Conservation (phyloP, 1,140 invertebrate genomes). For the Dendroctonus ponderosae region DNA sequence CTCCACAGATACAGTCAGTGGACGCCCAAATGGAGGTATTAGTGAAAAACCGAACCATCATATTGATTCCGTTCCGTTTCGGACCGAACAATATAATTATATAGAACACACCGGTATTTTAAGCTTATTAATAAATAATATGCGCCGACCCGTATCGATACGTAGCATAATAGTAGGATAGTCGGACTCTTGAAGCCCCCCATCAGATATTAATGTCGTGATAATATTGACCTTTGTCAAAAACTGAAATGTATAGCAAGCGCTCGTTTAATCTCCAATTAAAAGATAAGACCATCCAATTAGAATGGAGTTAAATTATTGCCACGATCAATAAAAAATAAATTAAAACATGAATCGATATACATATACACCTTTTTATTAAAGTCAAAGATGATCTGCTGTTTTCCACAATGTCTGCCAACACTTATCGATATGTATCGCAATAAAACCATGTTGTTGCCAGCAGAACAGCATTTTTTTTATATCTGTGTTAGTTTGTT, state of each 20-base stretch:
- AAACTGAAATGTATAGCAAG: constrained; percentile 31
- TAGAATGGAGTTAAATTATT: constrained; percentile 16
- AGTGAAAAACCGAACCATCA: too few relatives aligned
- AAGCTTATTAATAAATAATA: constrained; percentile 28
- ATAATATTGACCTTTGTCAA: constrained; percentile 34
- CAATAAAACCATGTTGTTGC: too few relatives aligned
- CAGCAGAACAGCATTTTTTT: too few relatives aligned
- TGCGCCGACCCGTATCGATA: constrained; percentile 8
- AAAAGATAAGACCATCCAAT: constrained; percentile 24
- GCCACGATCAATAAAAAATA: constrained; percentile 21
- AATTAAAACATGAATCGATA: constrained; percentile 15
- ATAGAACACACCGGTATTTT: constrained; percentile 19
- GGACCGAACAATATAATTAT: constrained; percentile 15
- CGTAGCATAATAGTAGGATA: constrained; percentile 29
- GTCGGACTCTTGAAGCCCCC: constrained; percentile 6
- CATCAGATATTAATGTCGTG: constrained; percentile 29
- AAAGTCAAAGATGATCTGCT: too few relatives aligned
- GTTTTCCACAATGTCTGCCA: too few relatives aligned
- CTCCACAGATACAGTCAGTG: too few relatives aligned
- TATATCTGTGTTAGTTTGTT: too few relatives aligned
- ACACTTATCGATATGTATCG: too few relatives aligned
- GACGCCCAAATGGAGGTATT: too few relatives aligned
- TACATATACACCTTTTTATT: background rate
- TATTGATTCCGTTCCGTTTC: constrained; percentile 11
- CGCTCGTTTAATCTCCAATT: constrained; percentile 30